Evolutionary conservation across 2,797 vertebrate species (phyloP).

Genomic region (Otolemur crassicaudatus): DNA sequence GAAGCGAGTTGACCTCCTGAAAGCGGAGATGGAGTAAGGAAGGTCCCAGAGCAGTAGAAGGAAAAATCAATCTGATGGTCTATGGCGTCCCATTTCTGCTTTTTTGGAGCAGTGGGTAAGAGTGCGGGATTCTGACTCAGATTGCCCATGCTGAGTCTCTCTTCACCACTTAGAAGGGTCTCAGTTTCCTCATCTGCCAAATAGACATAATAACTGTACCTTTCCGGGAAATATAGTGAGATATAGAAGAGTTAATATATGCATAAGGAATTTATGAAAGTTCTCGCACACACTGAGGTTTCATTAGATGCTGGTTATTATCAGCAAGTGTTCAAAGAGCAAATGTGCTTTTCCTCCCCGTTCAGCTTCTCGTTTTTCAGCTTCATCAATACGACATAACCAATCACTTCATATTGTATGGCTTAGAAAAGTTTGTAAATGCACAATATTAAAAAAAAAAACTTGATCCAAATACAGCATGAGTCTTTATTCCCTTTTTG

Average conservation of each 20-base stretch:
- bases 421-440: not conserved
- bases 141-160: not conserved
- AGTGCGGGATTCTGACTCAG: not conserved
- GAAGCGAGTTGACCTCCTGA: slow-evolving; percentile 82
- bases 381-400: not conserved
- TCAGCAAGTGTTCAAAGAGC: not conserved
- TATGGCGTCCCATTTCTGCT: not conserved
- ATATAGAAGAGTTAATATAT: not conserved
- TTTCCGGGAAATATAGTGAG: not conserved
- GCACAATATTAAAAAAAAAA: not conserved
- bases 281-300: not conserved
- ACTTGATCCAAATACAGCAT: not conserved
- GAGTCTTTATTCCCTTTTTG: not conserved
- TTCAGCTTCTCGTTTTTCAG: not conserved
- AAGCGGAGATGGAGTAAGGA: not conserved
- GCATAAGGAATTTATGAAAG: not conserved
- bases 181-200: slow-evolving; percentile 18
- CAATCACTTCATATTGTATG: not conserved
- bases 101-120: not conserved
- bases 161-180: not conserved
- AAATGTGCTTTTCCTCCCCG: not conserved
- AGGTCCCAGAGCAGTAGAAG: not conserved
- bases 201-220: not conserved
- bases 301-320: not conserved
- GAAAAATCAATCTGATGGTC: not conserved